phyloP scores from a whole-genome alignment of 2,113 vertebrate genomes.

The Chionomys nivalis region DNA sequence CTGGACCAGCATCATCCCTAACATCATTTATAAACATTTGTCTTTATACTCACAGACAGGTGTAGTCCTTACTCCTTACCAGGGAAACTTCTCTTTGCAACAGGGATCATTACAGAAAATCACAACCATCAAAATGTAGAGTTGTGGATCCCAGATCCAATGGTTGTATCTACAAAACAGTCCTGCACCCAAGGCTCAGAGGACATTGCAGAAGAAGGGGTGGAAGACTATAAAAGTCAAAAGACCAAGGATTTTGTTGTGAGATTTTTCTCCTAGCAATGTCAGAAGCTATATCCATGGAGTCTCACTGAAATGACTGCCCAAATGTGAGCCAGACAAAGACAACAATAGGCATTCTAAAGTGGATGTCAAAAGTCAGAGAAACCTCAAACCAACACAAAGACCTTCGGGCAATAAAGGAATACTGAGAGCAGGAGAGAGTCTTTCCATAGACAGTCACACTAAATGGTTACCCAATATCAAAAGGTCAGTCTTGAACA shows the following conservation, averaged over 20 bases:
- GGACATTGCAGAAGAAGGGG: not conserved
- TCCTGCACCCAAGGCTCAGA: not conserved
- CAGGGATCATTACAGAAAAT: not conserved
- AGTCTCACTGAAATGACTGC: not conserved
- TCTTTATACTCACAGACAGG: not conserved
- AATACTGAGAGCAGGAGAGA: not conserved
- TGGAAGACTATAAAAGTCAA: not conserved
- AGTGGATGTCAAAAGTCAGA: fast-evolving
- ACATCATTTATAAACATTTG: not conserved
- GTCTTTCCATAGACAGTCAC: not conserved
- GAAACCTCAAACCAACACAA: not conserved
- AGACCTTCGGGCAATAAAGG: not conserved
- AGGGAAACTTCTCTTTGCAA: not conserved
- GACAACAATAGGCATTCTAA: not conserved
- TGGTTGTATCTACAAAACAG: not conserved
- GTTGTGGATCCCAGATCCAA: not conserved
- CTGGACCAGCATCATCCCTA: not conserved
- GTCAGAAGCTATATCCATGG: not conserved
- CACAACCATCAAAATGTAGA: not conserved
- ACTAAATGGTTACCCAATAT: not conserved
- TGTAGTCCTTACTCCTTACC: not conserved
- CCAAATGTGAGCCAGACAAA: not conserved
- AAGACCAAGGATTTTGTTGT: not conserved
- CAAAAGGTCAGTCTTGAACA: not conserved
- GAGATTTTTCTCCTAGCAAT: not conserved